A percentile compares a stretch with the other conserved stretches of the same genome.
These are phyloP conservation scores for Upupa epops DNA, from an alignment of 2,113 vertebrate genomes.

Conservation along the genomic window DNA sequence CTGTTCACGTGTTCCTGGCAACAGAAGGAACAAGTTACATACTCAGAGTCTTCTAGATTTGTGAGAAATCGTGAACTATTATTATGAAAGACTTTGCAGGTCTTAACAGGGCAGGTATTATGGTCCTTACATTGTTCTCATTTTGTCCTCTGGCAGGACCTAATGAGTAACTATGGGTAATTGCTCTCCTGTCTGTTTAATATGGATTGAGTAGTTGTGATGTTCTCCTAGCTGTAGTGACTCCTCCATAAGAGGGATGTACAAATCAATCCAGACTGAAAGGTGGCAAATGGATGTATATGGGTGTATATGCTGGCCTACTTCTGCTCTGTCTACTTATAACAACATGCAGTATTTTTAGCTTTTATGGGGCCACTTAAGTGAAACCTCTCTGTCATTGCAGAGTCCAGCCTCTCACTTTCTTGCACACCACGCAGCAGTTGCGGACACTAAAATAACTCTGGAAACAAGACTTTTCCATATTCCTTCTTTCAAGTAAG, in stretches of 20 bases:
- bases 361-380: background rate
- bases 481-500: background rate
- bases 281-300: background rate
- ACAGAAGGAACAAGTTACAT: background rate
- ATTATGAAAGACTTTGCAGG: background rate
- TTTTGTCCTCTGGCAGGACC: background rate
- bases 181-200: background rate
- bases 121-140: background rate
- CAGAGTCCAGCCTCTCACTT: background rate
- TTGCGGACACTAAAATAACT: background rate
- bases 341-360: background rate
- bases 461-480: background rate
- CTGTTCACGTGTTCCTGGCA: background rate
- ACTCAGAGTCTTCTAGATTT: background rate
- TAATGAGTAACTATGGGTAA: background rate
- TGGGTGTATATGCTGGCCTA: background rate
- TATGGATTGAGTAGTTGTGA: background rate
- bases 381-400: background rate
- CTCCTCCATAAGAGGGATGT: background rate
- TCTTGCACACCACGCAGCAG: background rate
- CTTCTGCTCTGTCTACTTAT: background rate
- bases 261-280: background rate
- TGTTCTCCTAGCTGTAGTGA: background rate
- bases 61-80: background rate
- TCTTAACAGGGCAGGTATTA: background rate